Evolutionary conservation across 2,113 vertebrate genomes (phyloP).

Genomic region (Chloroceryle aenea): DNA sequence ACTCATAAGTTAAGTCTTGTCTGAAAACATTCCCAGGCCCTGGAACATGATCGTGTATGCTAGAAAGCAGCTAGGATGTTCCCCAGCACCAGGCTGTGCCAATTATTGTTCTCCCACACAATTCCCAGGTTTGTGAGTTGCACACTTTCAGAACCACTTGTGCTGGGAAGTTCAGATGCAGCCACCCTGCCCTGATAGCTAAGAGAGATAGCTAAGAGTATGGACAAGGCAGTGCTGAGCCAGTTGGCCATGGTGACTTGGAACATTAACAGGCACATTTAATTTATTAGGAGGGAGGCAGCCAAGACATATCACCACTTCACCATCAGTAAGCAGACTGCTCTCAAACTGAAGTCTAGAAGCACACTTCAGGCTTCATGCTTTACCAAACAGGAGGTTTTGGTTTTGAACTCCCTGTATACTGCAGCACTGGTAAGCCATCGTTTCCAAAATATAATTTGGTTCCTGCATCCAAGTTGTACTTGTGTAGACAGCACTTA

Average conservation of each 20-base stretch:
- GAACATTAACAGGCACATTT: background rate
- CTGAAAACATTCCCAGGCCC: no score
- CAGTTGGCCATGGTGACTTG: background rate
- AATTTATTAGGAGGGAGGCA: background rate
- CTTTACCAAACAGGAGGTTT: background rate
- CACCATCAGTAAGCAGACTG: background rate
- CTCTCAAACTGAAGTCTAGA: background rate
- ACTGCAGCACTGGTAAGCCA: background rate
- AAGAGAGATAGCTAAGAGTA: background rate
- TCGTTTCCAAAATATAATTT: background rate
- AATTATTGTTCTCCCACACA: no score
- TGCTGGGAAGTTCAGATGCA: no score
- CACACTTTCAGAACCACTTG: no score
- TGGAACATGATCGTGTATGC: no score
- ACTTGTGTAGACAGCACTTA: background rate
- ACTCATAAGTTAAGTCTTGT: background rate
- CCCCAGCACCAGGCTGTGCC: no score
- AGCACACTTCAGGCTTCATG: background rate
- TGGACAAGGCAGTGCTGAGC: background rate
- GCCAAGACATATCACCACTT: background rate
- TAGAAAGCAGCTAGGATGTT: no score
- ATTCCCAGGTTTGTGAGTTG: no score
- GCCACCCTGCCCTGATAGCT: no score
- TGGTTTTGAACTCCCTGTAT: background rate
- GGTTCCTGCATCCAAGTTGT: background rate